Conservation (phyloP, 2,113 vertebrate species). For the Strix uralensis region DNA sequence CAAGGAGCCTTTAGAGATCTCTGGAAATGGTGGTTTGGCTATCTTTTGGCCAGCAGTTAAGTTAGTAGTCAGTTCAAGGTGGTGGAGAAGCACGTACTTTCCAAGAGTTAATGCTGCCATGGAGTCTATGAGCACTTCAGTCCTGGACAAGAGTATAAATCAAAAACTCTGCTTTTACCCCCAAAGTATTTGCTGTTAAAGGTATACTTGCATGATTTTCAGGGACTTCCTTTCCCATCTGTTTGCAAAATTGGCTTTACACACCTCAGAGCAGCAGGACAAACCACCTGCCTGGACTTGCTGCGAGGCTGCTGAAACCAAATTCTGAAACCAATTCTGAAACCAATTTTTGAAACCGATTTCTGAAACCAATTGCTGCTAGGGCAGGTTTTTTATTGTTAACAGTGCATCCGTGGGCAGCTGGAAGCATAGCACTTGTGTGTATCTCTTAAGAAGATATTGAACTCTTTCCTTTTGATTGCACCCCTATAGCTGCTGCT, state of each 20-base stretch:
- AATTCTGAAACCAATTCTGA: not conserved
- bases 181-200: not conserved
- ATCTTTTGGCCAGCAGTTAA: not conserved
- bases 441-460: not conserved
- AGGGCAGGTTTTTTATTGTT: not conserved
- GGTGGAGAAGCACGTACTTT: accelerated
- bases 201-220: not conserved
- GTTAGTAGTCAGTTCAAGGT: not conserved
- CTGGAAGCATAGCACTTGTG: not conserved
- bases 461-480: not conserved
- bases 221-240: not conserved
- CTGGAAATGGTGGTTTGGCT: too few relatives aligned
- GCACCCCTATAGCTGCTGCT: not conserved
- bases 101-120: not conserved
- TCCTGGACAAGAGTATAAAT: not conserved
- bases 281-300: not conserved
- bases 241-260: not conserved
- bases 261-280: not conserved
- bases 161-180: not conserved
- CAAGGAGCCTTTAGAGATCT: not conserved
- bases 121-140: accelerated
- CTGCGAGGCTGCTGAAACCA: not conserved
- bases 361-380: not conserved
- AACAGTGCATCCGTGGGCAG: not conserved
- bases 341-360: not conserved